Percentiles rank a stretch among this genome's conserved stretches.
Evolutionary conservation across 2,797 vertebrate species (phyloP).

Genomic region (Spinus olivaceus): DNA sequence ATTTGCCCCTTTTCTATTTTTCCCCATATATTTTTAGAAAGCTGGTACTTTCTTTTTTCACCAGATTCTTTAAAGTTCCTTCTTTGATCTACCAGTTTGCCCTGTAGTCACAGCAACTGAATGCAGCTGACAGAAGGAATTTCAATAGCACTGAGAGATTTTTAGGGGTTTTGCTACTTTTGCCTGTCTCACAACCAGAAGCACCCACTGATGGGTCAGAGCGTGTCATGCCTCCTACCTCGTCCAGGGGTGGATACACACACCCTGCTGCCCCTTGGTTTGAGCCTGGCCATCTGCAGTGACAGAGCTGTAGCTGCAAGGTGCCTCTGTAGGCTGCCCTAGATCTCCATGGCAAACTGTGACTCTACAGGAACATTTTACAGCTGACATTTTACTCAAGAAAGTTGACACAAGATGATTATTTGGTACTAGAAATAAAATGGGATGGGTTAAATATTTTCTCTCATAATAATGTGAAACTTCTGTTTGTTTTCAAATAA

Average conservation of each 20-base stretch:
- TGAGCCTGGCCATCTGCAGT: neutral
- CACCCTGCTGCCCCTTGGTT: neutral
- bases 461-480: neutral
- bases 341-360: neutral
- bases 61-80: neutral
- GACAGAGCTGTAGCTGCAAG: neutral
- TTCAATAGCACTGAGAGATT: neutral
- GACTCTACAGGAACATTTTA: neutral
- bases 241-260: neutral
- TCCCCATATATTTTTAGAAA: neutral
- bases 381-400: neutral
- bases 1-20: neutral
- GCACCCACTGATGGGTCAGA: neutral
- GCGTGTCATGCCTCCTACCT: neutral
- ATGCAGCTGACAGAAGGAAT: neutral
- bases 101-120: neutral
- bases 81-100: neutral
- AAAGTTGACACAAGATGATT: neutral
- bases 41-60: neutral
- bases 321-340: neutral
- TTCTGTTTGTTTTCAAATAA: neutral
- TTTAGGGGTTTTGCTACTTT: neutral
- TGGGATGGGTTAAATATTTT: neutral
- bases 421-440: neutral
- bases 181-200: neutral